These are phyloP conservation scores for Dascillus cervinus DNA, from an alignment of 2,888 invertebrate genomes.

Conservation along the genomic window DNA sequence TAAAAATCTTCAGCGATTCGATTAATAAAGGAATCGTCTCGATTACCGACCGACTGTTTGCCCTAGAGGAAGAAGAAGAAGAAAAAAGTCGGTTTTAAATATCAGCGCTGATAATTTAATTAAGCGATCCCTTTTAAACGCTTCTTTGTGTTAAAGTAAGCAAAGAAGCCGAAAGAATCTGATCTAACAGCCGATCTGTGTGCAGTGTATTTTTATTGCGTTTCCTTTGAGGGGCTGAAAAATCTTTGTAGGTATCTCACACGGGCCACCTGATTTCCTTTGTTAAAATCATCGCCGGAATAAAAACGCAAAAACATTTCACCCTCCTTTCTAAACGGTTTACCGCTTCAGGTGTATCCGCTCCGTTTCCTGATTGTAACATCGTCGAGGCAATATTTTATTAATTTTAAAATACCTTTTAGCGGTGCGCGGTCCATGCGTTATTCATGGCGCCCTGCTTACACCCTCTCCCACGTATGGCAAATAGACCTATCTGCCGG, in stretches of 20 bases:
- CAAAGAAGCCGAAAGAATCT: slow-evolving; percentile 31
- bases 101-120: slow-evolving; percentile 44
- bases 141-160: slow-evolving; percentile 29
- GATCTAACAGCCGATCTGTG: slow-evolving; percentile 19
- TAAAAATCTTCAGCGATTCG: too few relatives aligned
- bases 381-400: slow-evolving; percentile 26
- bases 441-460: slow-evolving; percentile 13
- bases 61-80: too few relatives aligned
- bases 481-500: slow-evolving; percentile 33
- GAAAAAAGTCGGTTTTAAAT: slow-evolving; percentile 42
- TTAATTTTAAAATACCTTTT: slow-evolving; percentile 24
- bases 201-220: slow-evolving; percentile 36
- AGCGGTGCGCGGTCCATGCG: slow-evolving; percentile 8
- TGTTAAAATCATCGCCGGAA: slow-evolving; percentile 13
- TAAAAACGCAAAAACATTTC: neutral
- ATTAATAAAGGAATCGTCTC: too few relatives aligned
- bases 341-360: slow-evolving; percentile 23
- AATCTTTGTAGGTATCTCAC: slow-evolving; percentile 25
- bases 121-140: slow-evolving; percentile 39
- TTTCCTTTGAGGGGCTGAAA: slow-evolving; percentile 23
- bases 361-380: slow-evolving; percentile 28
- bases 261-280: slow-evolving; percentile 30
- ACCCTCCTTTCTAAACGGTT: slow-evolving; percentile 2
- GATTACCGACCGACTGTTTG: too few relatives aligned
- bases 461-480: slow-evolving; percentile 25